Base-by-base conservation (phyloP, 2,113 vertebrate genomes). In the Alosa alosa region DNA sequence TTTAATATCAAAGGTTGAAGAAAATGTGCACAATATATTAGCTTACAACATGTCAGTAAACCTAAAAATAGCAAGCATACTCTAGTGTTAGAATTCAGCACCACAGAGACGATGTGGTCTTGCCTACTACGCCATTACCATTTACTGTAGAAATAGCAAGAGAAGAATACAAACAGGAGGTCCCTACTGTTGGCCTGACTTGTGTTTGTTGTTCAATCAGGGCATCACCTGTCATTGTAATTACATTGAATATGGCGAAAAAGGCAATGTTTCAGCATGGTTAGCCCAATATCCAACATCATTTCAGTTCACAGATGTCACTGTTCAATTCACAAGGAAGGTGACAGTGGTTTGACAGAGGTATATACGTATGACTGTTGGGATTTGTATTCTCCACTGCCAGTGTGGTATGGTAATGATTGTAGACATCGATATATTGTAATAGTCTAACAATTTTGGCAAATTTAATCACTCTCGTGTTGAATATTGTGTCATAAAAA, bases 1-100 rank as follows among this genome's bases (percentile, higher is more conserved):
- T 60, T 72, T 36, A 90, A 89, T 92, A 91, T 86, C 90, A 94
- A 94, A 92, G 89, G 88, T 86, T 84, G 89, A 91, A 90, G 89
- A 93, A 90, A 92, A 92, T 89, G 86, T 88, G 44, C 22, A 90
- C 84, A 87, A 86, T 82, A 88, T 89, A 84, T 88, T 50, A 84
- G 88, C 84, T 86, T 60, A 36, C 89, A 93, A 72, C 90, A 91
- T 83, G 90, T 72, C 64, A 89, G 81, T 90, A 87, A 91, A 64
- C 17, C 41, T 60, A 64, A 57, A 47, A 82, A 88, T 60, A 86
- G 87, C 93, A 93, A 93, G 93, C 93, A 93, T 75, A 90, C 47
- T 49, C 84, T 72, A 72, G 15, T 60, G 25, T 72, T 72, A 72
- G 64, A 72, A 72, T 72, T 36, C 64, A 72, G 64, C 64, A 72